Evolutionary conservation across 2,888 invertebrate genomes (phyloP), one percentile per base, ranked within the genome.

Genomic region (Sclerodermus sp.): DNA sequence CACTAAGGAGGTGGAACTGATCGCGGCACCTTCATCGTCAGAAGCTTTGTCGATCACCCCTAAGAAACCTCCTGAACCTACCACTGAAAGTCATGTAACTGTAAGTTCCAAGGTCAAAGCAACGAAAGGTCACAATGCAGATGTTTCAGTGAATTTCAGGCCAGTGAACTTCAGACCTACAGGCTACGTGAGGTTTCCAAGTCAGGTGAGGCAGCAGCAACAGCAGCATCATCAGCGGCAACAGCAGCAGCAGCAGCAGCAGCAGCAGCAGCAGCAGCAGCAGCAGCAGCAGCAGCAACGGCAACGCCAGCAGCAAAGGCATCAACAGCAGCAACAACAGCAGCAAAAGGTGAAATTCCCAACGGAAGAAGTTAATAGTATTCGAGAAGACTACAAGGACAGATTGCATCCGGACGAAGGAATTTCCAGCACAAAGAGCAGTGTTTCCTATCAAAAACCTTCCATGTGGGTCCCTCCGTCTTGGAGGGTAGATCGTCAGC

Each of bases 341-440:
- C n/a, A n/a, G 23, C 23, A 23, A 8, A 23, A 54, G 48, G 67
- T 73, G 2, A 67, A 65, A 10, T 73, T 76, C 39, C 73, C 73
- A 0, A 67, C 68, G 5, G 70, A 71, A 16, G 70, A 73, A 12
- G 69, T 68, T 1, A 77, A 77, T 57, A 76, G 76, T 47, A 74
- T 76, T 47, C 72, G 73, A 49, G 62, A 55, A 12, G 62, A 56
- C 15, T 69, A 68, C 46, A 75, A 75, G 44, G 66, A 71, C 5
- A 60, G 63, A n/a, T 49, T 58, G 30, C 59, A 66, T 1, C 53
- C 53, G 16, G 60, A 64, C 6, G 58, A 62, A 2, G 53, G 32
- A n/a, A 17, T 30, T 5, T 53, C 53, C 16, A 67, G 64, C 42
- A 68, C 67, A 23, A 70, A 69, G 45, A 69, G 62, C 55, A 68